These are phyloP conservation scores for Arctopsyche grandis DNA, from an alignment of 1,140 invertebrate species.

Conservation along the genomic window DNA sequence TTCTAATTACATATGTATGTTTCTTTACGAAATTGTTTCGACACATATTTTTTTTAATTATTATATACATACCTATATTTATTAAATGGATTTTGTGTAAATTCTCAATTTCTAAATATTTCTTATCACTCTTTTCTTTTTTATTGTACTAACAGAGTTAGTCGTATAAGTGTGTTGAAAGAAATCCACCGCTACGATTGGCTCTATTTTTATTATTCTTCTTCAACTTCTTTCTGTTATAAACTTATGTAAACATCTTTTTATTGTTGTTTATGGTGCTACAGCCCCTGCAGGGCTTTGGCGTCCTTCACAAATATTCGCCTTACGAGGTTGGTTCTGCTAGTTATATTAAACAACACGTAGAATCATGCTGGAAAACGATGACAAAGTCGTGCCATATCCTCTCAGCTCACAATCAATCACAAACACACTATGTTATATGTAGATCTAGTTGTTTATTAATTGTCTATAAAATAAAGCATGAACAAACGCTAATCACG, in stretches of 20 bases:
- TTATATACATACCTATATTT: not conserved
- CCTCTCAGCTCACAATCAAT: not conserved
- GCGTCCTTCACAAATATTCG: conserved; percentile 38
- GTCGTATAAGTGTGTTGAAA: not conserved
- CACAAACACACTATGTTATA: not conserved
- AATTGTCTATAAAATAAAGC: too few relatives aligned
- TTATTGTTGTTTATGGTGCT: conserved; percentile 37
- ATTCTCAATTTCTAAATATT: not conserved
- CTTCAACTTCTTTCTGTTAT: not conserved
- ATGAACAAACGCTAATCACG: too few relatives aligned
- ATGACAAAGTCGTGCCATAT: not conserved
- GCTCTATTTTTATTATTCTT: not conserved
- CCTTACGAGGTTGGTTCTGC: conserved; percentile 41
- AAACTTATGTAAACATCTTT: conserved; percentile 14
- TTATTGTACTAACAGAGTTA: not conserved
- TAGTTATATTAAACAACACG: conserved; percentile 17
- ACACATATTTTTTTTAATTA: not conserved
- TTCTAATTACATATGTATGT: not conserved
- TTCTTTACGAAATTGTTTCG: conserved; percentile 23
- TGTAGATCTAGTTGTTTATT: not conserved
- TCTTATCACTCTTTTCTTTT: not conserved
- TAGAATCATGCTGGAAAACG: conserved; percentile 26
- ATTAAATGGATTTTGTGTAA: not conserved
- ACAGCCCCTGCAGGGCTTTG: conserved; percentile 43
- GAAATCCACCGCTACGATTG: too few relatives aligned